Percentiles rank a stretch among this genome's conserved stretches.
These are phyloP conservation scores for Andrena hattorfiana DNA, from an alignment of 2,888 invertebrate species.

Conservation along the genomic window DNA sequence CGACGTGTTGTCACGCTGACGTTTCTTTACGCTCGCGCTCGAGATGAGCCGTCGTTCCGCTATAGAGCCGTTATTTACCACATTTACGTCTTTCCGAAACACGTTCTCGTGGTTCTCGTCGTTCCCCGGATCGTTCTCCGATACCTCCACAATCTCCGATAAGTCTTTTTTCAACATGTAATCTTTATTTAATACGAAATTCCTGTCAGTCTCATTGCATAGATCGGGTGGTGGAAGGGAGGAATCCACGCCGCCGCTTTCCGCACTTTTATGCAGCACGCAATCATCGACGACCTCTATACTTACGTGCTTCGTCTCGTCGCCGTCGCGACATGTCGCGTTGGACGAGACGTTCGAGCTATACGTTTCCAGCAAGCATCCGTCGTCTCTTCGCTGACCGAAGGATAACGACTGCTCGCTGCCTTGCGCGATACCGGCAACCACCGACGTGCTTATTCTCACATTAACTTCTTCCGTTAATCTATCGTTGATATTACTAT, in stretches of 20 bases:
- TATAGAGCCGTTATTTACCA: conserved; percentile 12
- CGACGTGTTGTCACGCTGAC: conserved; percentile 66
- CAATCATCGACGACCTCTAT: conserved; percentile 26
- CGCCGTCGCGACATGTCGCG: conserved; percentile 4
- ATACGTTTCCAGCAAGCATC: conserved; percentile 25
- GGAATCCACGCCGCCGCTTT: conserved; percentile 23
- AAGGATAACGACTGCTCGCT: conserved; percentile 24
- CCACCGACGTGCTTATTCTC: background rate
- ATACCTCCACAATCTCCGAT: conserved; percentile 44
- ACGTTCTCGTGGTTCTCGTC: conserved; percentile 78
- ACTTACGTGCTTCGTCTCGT: conserved; percentile 24
- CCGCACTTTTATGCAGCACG: conserved; percentile 22
- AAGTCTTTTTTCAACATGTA: conserved; percentile 54
- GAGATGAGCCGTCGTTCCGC: conserved; percentile 65
- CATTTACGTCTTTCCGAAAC: conserved; percentile 67
- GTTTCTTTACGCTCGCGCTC: conserved; percentile 62
- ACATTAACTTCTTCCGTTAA: conserved; percentile 8
- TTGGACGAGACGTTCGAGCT: conserved; percentile 15
- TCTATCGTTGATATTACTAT: background rate
- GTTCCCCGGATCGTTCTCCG: conserved; percentile 73
- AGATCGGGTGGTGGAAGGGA: conserved; percentile 20
- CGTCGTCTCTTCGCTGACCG: conserved; percentile 16
- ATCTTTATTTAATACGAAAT: conserved; percentile 53
- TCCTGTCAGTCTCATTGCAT: conserved; percentile 58
- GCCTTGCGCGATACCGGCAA: background rate